Base-by-base conservation (phyloP, 1,140 invertebrate species). In the Hestina assimilis region DNA sequence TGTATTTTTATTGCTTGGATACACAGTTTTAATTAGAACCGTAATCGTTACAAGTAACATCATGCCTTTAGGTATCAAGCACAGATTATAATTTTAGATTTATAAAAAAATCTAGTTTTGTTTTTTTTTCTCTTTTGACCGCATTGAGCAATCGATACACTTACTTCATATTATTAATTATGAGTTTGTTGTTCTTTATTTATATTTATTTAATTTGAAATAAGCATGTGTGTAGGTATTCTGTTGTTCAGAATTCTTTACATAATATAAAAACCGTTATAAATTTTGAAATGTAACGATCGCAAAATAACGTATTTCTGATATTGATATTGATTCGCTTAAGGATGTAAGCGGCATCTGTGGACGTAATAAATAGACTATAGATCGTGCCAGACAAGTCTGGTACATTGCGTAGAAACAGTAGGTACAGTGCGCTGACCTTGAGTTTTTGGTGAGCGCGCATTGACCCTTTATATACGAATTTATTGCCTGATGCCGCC, bases 391-490 rank as follows among this genome's bases (percentile, higher is more conserved):
- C 59, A 59, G 59, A 59, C 55, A 8, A 53, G 66, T 62, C 66
- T 69, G 61, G 54, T 63, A 58, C 52, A 57, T 66, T 59, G 59
- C 64, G 59, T 61, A 65, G 54, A 63, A 40, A 53, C 46, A 57
- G 62, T 65, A 69, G 65, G 66, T 56, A 65, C 51, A 26, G 42
- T 65, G 40, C 52, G 56, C 41, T 47, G 66, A 53, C 66, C 66
- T 69, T 69, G 66, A 63, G 59, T 48, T 57, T 69, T 69, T 65
- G 47, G 63, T 61, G 63, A 66, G 59, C 62, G 66, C 61, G 51
- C 66, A 69, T 66, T 69, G 66, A 69, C 63, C 66, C 66, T 65
- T 69, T 69, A 69, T 64, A 66, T 63, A 48, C 63, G 63, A 69
- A 69, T 53, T 66, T 66, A 66, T 66, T 66, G 59, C 59, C 59